A percentile compares a stretch with the other conserved stretches of the same genome.
phyloP scores from a whole-genome alignment of 2,113 vertebrate species.

The Sinocyclocheilus anophthalmus region DNA sequence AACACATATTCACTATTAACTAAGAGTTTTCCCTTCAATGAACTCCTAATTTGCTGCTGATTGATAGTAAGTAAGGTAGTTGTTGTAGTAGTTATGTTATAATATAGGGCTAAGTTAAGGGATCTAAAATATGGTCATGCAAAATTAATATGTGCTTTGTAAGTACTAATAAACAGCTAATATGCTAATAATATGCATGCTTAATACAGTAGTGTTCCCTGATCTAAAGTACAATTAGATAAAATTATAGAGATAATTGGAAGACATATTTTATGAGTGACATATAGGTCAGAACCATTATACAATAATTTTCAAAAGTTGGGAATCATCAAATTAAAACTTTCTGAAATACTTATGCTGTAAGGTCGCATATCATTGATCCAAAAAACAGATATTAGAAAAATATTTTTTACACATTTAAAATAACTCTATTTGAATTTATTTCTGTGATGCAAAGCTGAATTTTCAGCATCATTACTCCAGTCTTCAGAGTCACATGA shows the following conservation, averaged over 20 bases:
- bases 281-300: too few relatives aligned
- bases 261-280: too few relatives aligned
- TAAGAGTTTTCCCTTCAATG: neutral
- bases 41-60: neutral
- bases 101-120: too few relatives aligned
- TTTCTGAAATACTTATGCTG: neutral
- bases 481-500: neutral
- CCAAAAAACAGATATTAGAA: too few relatives aligned
- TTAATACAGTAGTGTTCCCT: neutral
- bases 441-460: neutral
- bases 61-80: neutral
- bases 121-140: too few relatives aligned
- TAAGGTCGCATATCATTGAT: neutral
- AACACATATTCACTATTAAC: neutral
- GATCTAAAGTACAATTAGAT: neutral
- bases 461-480: neutral
- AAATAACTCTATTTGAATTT: neutral
- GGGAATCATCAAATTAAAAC: neutral
- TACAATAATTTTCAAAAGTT: neutral
- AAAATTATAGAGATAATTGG: too few relatives aligned
- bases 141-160: too few relatives aligned
- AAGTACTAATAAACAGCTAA: too few relatives aligned
- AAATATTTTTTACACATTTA: neutral
- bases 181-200: neutral
- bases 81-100: too few relatives aligned